A percentile compares a stretch with the other conserved stretches of the same genome.
Evolutionary conservation across 2,888 invertebrate species (phyloP).

Genomic region (Caenorhabditis sp.): DNA sequence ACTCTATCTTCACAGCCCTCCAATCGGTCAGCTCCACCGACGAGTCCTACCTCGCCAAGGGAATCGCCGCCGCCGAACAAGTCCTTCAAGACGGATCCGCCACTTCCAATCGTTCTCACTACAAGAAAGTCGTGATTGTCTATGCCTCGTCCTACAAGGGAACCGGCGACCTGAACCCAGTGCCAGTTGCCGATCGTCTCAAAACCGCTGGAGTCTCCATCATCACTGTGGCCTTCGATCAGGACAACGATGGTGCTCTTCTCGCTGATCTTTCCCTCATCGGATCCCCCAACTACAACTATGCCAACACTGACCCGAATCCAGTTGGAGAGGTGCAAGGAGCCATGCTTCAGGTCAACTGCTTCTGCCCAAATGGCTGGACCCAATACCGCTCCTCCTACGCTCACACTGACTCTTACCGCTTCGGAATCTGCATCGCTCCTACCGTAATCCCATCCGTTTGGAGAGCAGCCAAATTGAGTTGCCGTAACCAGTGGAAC

Average conservation of each 20-base stretch:
- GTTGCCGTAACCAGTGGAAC: conserved; percentile 24
- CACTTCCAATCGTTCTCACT: conserved; percentile 5
- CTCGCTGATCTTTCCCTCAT: conserved; percentile 27
- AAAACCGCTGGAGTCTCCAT: conserved; percentile 50
- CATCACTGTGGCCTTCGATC: conserved; percentile 63
- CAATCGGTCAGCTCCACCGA: neutral
- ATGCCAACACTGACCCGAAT: conserved; percentile 34
- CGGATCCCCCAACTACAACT: conserved; percentile 37
- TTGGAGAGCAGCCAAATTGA: conserved; percentile 44
- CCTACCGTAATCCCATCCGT: conserved; percentile 4
- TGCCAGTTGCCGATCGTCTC: conserved; percentile 51
- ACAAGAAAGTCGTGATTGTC: conserved; percentile 46
- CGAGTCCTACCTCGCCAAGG: conserved; percentile 3
- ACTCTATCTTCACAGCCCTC: conserved; percentile 11
- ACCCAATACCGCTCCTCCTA: conserved; percentile 23
- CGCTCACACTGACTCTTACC: neutral
- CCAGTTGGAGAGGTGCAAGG: conserved; percentile 2
- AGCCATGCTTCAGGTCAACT: conserved; percentile 52
- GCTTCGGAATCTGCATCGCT: conserved; percentile 41
- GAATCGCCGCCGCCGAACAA: conserved; percentile 23
- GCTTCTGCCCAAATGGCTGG: conserved; percentile 59
- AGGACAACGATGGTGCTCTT: conserved; percentile 43
- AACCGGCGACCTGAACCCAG: conserved; percentile 46
- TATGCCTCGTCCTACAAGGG: conserved; percentile 56
- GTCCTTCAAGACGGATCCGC: conserved; percentile 3